These are phyloP conservation scores for Uloborus plumipes DNA, from an alignment of 2,888 invertebrate genomes.

Conservation along the genomic window DNA sequence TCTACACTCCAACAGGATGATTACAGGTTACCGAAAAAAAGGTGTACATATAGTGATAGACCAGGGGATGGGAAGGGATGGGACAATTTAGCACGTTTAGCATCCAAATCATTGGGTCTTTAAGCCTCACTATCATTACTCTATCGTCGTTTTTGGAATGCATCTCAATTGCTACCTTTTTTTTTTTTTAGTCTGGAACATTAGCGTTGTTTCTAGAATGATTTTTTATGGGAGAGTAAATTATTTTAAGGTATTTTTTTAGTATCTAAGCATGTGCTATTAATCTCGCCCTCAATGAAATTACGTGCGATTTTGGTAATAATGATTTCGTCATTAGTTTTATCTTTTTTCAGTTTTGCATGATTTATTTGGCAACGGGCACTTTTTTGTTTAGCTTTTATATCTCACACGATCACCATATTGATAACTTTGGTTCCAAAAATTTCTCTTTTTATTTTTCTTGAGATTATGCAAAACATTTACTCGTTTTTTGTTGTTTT, in stretches of 20 bases:
- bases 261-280: no score
- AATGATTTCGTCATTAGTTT: conserved; percentile 39
- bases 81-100: conserved; percentile 57
- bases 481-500: no score
- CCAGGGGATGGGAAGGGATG: conserved; percentile 6
- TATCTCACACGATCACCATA: no score
- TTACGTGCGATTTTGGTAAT: conserved; percentile 32
- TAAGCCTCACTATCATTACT: conserved; percentile 50
- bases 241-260: no score
- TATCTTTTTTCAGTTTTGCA: conserved; percentile 13
- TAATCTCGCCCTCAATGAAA: conserved; percentile 31
- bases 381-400: no score
- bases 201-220: no score
- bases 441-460: no score
- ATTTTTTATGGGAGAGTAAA: no score
- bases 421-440: no score
- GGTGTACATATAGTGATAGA: conserved; percentile 1
- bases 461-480: no score
- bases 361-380: no score
- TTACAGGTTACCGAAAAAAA: conserved; percentile 44
- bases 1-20: conserved; percentile 39
- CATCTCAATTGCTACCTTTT: not conserved
- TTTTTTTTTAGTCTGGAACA: conserved; percentile 6
- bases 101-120: conserved; percentile 46
- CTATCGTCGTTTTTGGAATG: conserved; percentile 22